Evolutionary conservation across 2,888 invertebrate species (phyloP).

Genomic region (Unio delphinus): DNA sequence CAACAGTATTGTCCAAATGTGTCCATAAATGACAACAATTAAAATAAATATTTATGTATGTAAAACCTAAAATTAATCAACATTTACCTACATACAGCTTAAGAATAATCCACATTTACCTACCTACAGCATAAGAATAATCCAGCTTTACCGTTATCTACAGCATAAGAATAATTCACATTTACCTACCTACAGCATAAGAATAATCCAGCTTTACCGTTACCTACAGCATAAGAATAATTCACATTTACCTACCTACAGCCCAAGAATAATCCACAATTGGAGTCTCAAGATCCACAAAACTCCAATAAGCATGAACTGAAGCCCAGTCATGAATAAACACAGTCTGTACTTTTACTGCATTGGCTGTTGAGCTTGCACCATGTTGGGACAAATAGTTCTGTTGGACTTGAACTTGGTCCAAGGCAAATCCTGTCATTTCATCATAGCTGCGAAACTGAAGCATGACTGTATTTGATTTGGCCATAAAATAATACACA

Average conservation of each 20-base stretch:
- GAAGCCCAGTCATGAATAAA: slow-evolving; percentile 30
- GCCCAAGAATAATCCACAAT: slow-evolving; percentile 30
- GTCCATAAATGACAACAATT: no score
- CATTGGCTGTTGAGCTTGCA: background rate
- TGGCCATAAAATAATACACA: slow-evolving; percentile 10
- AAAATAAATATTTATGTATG: no score
- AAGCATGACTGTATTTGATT: slow-evolving; percentile 1
- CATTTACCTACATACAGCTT: no score
- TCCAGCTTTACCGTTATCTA: no score
- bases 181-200: no score
- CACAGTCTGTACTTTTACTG: slow-evolving; percentile 14
- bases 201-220: no score
- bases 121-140: no score
- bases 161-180: no score
- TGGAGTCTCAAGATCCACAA: slow-evolving; percentile 17
- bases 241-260: slow-evolving; percentile 14
- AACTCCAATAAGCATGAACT: slow-evolving; percentile 25
- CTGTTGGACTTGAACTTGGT: slow-evolving; percentile 13
- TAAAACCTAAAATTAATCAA: no score
- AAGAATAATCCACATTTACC: no score
- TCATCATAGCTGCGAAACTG: slow-evolving; percentile 7
- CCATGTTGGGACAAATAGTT: background rate
- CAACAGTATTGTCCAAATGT: no score
- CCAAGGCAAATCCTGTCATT: slow-evolving; percentile 12
- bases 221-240: no score